Conservation (phyloP, 2,888 invertebrate genomes). For the Odontomyia ornata region DNA sequence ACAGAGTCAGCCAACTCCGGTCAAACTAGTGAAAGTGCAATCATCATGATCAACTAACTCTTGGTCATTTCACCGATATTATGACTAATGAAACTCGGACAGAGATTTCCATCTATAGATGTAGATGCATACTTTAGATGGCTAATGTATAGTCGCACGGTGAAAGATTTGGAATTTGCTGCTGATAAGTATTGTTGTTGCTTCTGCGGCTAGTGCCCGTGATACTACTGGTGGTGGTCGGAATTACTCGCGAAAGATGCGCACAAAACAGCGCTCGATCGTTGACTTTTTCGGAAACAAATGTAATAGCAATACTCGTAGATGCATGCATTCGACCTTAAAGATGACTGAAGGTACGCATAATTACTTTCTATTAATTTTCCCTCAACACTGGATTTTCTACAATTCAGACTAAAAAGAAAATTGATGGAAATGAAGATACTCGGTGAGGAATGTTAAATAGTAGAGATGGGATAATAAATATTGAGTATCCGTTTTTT, state of each 20-base stretch:
- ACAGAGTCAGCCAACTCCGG: background rate
- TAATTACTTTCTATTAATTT: conserved; percentile 25
- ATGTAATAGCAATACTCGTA: background rate
- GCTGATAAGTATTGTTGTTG: background rate
- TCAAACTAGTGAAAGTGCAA: conserved; percentile 35
- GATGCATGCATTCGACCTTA: background rate
- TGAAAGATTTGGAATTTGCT: conserved; percentile 18
- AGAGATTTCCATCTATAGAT: conserved; percentile 19
- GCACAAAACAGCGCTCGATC: background rate
- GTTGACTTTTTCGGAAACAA: conserved; percentile 16
- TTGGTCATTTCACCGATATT: conserved; percentile 34
- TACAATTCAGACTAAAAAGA: background rate
- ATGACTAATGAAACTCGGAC: conserved; percentile 19
- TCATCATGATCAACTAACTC: conserved; percentile 19
- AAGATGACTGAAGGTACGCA: conserved; percentile 4
- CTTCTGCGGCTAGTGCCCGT: background rate
- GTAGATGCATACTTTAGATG: conserved; percentile 2
- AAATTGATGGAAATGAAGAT: conserved; percentile 14
- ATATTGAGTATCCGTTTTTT: too few relatives aligned
- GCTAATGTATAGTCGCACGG: conserved; percentile 2
- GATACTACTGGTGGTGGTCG: background rate
- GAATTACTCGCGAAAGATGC: background rate
- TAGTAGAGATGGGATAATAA: too few relatives aligned
- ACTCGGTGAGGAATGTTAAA: too few relatives aligned
- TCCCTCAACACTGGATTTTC: conserved; percentile 21